A percentile compares a stretch with the other conserved stretches of the same genome.
Conservation (phyloP, 2,113 vertebrate genomes). For the Thalassoma bifasciatum region DNA sequence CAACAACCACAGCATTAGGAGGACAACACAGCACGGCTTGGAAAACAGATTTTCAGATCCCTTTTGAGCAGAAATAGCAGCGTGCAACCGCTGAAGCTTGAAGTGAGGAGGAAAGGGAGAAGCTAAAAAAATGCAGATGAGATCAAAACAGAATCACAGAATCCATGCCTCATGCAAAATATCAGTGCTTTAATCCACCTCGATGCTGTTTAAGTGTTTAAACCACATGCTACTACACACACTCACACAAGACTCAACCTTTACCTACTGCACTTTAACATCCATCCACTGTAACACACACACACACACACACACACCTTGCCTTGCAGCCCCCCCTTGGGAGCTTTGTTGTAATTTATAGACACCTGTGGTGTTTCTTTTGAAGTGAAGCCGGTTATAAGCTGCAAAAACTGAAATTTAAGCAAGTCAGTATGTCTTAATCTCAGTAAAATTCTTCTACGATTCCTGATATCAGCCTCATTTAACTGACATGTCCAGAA, state of each 20-base stretch:
- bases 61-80: neutral
- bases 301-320: conserved; percentile 19
- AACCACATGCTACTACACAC: conserved; percentile 47
- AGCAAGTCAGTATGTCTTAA: too few relatives aligned
- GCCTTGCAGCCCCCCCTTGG: conserved; percentile 29
- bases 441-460: too few relatives aligned
- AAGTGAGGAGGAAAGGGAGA: conserved; percentile 23
- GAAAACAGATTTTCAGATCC: neutral
- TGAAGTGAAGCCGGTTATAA: conserved; percentile 51
- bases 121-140: conserved; percentile 19
- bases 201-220: conserved; percentile 24
- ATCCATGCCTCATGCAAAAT: conserved; percentile 61
- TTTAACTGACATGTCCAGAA: too few relatives aligned
- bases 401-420: too few relatives aligned
- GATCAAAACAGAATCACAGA: conserved; percentile 43
- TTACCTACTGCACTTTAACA: conserved; percentile 32
- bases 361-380: conserved; percentile 46
- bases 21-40: neutral
- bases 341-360: conserved; percentile 43
- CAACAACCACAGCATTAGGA: neutral
- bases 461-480: too few relatives aligned
- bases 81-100: neutral
- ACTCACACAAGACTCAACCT: conserved; percentile 29
- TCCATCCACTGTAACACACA: conserved; percentile 19
- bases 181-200: conserved; percentile 51